Base-by-base conservation (phyloP, 1,140 invertebrate species). In the Acyrthosiphon pisum region DNA sequence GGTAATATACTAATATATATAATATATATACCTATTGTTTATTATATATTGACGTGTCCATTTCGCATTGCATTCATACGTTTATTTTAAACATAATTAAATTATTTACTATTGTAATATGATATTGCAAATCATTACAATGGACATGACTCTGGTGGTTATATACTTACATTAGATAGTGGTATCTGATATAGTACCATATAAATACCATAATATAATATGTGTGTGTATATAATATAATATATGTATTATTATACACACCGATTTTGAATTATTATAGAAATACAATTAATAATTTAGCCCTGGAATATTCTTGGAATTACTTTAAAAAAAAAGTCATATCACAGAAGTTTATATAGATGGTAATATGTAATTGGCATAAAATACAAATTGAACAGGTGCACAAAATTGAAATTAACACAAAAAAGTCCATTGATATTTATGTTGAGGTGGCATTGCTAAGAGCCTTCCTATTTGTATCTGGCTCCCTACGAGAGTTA, bases 51-150 rank as follows among this genome's bases (percentile, higher is more conserved):
- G 7, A 26, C 60, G 30, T 60, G 7, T 11, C 60, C 30, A 68
- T 68, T 68, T 68, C 3, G 9, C 37, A 23, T 48, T 87, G n/a
- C 46, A 35, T 22, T 35, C 30, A 46, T n/a, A 37, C 9, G 48
- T 56, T 89, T 53, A 35, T 89, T 89, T 90, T 60, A 56, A 37
- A 90, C 23, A 88, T 50, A 50, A 88, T 88, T 50, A 6, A 90
- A 60, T 89, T 37, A 35, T 30, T 26, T 30, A 46, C 3, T 87
- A 48, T 9, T 89, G 50, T 56, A 90, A 90, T 41, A 90, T 26
- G 50, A 90, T 90, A 56, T 37, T 30, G 4, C 2, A 56, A 53
- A 35, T 56, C 41, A 56, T 37, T 41, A 56, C n/a, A 56, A 88
- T 50, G 46, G 30, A 53, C 86, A 88, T 46, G 1, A 44, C 37